Base-by-base conservation (phyloP, 1,140 invertebrate genomes). In the Lanistes nyassanus region DNA sequence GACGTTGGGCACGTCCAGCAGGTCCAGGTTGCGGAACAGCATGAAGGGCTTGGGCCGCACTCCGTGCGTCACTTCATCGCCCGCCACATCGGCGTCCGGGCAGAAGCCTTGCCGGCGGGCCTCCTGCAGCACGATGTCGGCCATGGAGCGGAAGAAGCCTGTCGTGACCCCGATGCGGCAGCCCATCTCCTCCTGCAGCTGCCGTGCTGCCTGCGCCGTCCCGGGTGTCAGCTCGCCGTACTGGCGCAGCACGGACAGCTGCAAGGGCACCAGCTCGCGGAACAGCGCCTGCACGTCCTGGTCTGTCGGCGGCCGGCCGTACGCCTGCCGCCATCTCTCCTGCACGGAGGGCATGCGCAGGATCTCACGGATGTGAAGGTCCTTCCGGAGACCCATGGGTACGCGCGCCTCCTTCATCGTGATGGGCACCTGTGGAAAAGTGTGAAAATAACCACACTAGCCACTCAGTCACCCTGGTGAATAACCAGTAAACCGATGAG, bases 11-110 rank as follows among this genome's bases (percentile, higher is more conserved):
- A 90, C 79, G 67, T 88, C 84, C 23, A 90, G 77, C 11, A 89
- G 79, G 64, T 89, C 89, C 65, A 89, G 82, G 74, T 88, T 90
- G 26, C 83, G 78, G 78, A 88, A 90, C 19, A 90, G 78, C 89
- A 90, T 90, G 77, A 85, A 86, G 4, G 89, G 89, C 74, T 87
- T 88, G n/a, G 89, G 89, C 26, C 88, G 82, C 4, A 84, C 85
- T 39, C 86, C 86, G 53, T 88, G 78, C 6, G 79, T 67, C n/a
- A 90, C 89, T 77, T 89, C 89, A 78, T 90, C 88, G 3, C 88
- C 85, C 11, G 89, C 83, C 1, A 90, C 89, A 42, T 83, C 80
- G 23, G 76, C 83, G 76, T 90, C 89, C 4, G 89, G 89, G n/a
- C 73, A 76, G 73, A 84, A 89, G 5, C 89, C 89, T 80, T 87